Base-by-base conservation (phyloP, 2,797 vertebrate species). In the Perdix hodgsoniae region DNA sequence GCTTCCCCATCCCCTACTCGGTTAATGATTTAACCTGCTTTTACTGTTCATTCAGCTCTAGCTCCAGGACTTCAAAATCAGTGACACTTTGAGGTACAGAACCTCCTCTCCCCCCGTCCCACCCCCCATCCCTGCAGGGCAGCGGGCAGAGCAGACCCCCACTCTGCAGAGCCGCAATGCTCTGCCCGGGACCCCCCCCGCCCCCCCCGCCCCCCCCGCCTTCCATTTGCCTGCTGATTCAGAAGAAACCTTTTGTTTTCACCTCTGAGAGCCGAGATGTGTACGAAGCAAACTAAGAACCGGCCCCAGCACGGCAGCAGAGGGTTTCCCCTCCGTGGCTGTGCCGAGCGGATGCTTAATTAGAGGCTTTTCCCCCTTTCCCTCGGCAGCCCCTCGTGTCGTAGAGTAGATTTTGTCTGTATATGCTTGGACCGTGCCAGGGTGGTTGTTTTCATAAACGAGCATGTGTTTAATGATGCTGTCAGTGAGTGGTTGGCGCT, bases 1-100 rank as follows among this genome's bases (percentile, higher is more conserved):
- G 98, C 98, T 98, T 97, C 96, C 96, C 95, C 63, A 18, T 84
- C 90, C 94, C 94, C 92, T 90, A 82, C 84, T 80, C 47, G 83
- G 96, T 95, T 90, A 84, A 91, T 93, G 96, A 91, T 83, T 97
- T 96, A 95, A 97, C 96, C 97, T 96, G 97, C 97, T 97, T 97
- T 96, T 96, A 95, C 94, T 88, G 86, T 96, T 91, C 66, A 95
- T 96, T 97, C 88, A 91, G 92, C 96, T 96, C 93, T 95, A 81
- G 96, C 96, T 97, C 97, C 81, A 95, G 97, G 96, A 97, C 97
- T 96, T 95, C 96, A 96, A 93, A 96, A 95, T 94, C 96, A 95
- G 93, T 95, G 94, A 97, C 69, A 92, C 96, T 82, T 91, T 69
- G 94, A 95, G 95, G 94, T 97, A 95, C 95, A 93, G 95, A 96